A percentile compares a stretch with the other conserved stretches of the same genome.
Evolutionary conservation across 2,113 vertebrate species (phyloP).

Genomic region (Benitochromis conjunctus): DNA sequence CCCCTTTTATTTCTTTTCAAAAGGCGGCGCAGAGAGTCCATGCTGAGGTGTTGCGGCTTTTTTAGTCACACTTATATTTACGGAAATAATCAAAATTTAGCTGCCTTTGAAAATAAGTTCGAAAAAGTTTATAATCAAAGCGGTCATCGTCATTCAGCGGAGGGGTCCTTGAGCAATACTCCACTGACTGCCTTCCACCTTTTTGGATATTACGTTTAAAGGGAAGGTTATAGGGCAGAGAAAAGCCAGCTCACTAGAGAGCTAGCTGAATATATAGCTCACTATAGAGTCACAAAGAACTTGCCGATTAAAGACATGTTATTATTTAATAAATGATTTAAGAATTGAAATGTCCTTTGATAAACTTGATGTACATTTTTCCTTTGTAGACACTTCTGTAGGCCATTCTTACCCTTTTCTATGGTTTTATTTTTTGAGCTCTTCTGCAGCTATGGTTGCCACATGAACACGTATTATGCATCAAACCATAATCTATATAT

Average conservation of each 20-base stretch:
- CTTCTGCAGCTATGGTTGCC: background rate
- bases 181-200: background rate
- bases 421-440: background rate
- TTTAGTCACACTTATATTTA: constrained; percentile 1
- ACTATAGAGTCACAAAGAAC: background rate
- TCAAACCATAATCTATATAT: background rate
- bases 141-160: background rate
- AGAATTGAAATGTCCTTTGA: background rate
- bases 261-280: background rate
- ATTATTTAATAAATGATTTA: background rate
- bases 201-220: background rate
- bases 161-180: background rate
- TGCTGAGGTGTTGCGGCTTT: background rate
- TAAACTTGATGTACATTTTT: background rate
- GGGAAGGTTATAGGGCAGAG: background rate
- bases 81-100: background rate
- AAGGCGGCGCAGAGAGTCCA: background rate
- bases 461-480: background rate
- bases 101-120: background rate
- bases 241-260: background rate
- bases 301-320: background rate
- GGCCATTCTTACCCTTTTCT: background rate
- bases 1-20: background rate
- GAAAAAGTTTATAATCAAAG: background rate
- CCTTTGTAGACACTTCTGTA: background rate